phyloP scores from a whole-genome alignment of 2,888 invertebrate genomes.

The Encarsia formosa region DNA sequence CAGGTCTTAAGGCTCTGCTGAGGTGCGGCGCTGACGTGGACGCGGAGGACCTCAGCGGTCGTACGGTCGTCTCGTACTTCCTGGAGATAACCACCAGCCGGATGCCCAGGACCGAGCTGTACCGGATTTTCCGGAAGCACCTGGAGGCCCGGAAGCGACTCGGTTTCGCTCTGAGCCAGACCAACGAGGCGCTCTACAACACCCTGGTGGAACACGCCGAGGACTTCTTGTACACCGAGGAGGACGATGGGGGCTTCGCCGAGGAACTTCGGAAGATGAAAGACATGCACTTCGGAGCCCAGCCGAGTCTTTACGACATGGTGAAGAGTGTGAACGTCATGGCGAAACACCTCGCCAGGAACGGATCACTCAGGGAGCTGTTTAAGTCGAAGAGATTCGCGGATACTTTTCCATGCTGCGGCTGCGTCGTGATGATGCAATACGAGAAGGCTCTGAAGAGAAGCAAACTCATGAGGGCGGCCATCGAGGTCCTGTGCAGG shows the following conservation, averaged over 20 bases:
- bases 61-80: conserved; percentile 4
- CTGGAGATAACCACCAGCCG: conserved; percentile 1
- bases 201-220: background rate
- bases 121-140: background rate
- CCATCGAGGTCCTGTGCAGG: background rate
- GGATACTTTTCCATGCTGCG: background rate
- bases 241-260: background rate
- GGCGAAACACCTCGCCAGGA: background rate
- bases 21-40: conserved; percentile 9
- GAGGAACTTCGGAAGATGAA: background rate
- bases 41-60: conserved; percentile 1
- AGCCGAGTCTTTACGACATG: background rate
- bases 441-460: conserved; percentile 1
- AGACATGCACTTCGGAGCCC: background rate
- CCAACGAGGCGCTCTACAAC: background rate
- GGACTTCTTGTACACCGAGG: background rate
- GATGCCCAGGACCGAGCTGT: background rate
- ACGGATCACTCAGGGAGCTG: background rate
- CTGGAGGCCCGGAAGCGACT: background rate
- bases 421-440: conserved; percentile 5
- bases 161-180: background rate
- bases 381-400: background rate
- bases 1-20: background rate
- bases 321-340: background rate
- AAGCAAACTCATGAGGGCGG: background rate